Base-by-base conservation (phyloP, 2,888 invertebrate genomes). In the Polyommatus icarus region DNA sequence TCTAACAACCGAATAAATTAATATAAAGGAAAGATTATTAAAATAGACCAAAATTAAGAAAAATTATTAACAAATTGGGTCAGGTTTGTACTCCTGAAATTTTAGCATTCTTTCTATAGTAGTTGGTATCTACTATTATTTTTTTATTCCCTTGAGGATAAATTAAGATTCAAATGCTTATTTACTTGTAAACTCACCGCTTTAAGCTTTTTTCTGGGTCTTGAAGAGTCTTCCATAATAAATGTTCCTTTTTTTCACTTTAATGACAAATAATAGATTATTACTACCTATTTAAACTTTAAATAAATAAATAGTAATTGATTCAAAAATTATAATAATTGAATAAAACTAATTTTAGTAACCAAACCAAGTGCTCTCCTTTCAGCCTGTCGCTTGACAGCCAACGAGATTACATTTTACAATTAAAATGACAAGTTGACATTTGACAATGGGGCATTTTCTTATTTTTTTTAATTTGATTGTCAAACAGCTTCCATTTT, bases 181-280 rank as follows among this genome's bases (percentile, higher is more conserved):
- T 4, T 10, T 10, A 12, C 20, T 24, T 72, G 29, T 71, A n/a
- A 61, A 91, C 92, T 90, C 84, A 94, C 94, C 46, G 92, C 92
- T 89, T 94, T 94, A 0, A 93, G 85, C 86, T 94, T 94, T 83
- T 93, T 94, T 83, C 90, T 92, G 2, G 92, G 90, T 82, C 88
- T 89, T 6, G 92, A 91, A 67, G 91, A 89, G 82, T 87, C 93
- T 71, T 94, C 94, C 91, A 92, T 88, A 78, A 79, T 80, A 76
- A 24, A 36, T 71, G 20, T 32, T 71, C 40, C n/a, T 20, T 73
- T 76, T 73, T 59, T 24, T 29, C 46, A 54, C 46, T 71, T 29
- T 24, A 24, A 76, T 61, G 2, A 20, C 1, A 24, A 36, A 20
- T 46, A 76, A 36, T 36, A 40, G 10, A 32, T 18, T 5, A 18